Percentiles rank a stretch among this genome's conserved stretches.
Conservation (phyloP, 2,888 invertebrate species). For the Phyto melanocephala region DNA sequence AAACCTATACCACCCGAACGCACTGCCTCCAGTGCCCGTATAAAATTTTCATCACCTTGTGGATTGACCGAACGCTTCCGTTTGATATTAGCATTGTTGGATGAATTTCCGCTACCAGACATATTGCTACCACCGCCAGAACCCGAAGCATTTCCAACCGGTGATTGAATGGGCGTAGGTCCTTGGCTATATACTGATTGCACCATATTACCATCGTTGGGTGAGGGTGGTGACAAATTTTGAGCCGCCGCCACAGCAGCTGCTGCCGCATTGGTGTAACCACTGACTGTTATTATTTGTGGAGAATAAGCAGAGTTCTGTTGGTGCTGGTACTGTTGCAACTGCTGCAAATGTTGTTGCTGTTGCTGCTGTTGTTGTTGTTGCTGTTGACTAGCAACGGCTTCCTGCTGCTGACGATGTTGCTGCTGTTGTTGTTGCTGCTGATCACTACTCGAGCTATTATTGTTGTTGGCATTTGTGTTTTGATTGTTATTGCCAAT, state of each 20-base stretch:
- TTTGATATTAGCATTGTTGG: conserved; percentile 79
- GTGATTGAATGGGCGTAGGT: conserved; percentile 79
- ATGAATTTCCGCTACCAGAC: conserved; percentile 66
- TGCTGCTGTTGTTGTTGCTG: conserved; percentile 67
- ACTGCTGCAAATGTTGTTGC: conserved; percentile 72
- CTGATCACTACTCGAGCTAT: conserved; percentile 75
- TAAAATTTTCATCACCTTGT: conserved; percentile 90
- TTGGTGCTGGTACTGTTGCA: conserved; percentile 70
- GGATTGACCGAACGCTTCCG: conserved; percentile 88
- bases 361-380: conserved; percentile 72
- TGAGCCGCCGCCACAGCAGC: conserved; percentile 72
- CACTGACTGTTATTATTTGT: conserved; percentile 79
- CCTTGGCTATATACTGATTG: conserved; percentile 80
- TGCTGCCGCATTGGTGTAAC: conserved; percentile 72
- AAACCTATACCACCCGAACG: conserved; percentile 91
- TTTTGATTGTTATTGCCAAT: conserved; percentile 76
- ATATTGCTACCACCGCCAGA: conserved; percentile 69
- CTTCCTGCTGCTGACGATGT: conserved; percentile 67
- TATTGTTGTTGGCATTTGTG: conserved; percentile 67
- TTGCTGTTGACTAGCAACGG: conserved; percentile 64
- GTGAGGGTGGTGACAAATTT: conserved; percentile 81
- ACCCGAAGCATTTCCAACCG: conserved; percentile 75
- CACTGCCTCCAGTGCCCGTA: conserved; percentile 89
- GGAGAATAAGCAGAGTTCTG: conserved; percentile 76
- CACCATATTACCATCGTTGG: conserved; percentile 81